phyloP scores from a whole-genome alignment of 1,140 invertebrate species.

The Phymastichus coffea region DNA sequence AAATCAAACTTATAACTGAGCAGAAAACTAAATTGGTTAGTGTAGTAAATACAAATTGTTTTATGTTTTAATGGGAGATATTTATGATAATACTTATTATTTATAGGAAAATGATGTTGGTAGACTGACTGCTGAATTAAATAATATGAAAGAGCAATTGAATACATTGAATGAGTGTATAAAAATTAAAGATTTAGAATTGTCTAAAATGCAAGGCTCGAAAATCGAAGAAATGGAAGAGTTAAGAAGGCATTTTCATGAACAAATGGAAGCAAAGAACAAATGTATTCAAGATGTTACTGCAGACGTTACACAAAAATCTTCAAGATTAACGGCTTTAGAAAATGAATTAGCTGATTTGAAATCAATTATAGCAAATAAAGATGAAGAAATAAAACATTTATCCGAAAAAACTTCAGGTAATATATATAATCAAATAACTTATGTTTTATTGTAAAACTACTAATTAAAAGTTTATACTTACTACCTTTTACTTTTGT shows the following conservation, averaged over 20 bases:
- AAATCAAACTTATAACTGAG: conserved; percentile 31
- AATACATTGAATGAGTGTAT: conserved; percentile 37
- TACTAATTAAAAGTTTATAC: too few relatives aligned
- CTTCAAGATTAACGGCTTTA: conserved; percentile 35
- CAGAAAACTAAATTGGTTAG: conserved; percentile 42
- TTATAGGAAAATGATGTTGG: conserved; percentile 39
- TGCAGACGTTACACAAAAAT: conserved; percentile 38
- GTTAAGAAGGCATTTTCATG: conserved; percentile 42
- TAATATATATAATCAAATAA: conserved; percentile 36
- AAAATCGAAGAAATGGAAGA: conserved; percentile 40
- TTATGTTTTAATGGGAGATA: too few relatives aligned
- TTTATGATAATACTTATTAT: too few relatives aligned
- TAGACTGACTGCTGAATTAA: conserved; percentile 30
- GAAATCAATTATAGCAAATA: conserved; percentile 43
- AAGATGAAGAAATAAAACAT: conserved; percentile 53
- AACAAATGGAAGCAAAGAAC: conserved; percentile 40
- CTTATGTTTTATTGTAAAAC: conserved; percentile 2
- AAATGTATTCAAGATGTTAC: conserved; percentile 44
- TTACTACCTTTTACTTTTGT: conserved; percentile 20
- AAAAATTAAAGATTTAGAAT: conserved; percentile 39
- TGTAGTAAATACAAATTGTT: too few relatives aligned
- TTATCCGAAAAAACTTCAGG: conserved; percentile 46
- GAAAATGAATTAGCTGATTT: conserved; percentile 46
- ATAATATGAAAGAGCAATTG: conserved; percentile 33
- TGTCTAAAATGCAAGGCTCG: conserved; percentile 41